A percentile compares a stretch with the other conserved stretches of the same genome.
Conservation (phyloP, 2,888 invertebrate species). For the Amphipoea oculea region DNA sequence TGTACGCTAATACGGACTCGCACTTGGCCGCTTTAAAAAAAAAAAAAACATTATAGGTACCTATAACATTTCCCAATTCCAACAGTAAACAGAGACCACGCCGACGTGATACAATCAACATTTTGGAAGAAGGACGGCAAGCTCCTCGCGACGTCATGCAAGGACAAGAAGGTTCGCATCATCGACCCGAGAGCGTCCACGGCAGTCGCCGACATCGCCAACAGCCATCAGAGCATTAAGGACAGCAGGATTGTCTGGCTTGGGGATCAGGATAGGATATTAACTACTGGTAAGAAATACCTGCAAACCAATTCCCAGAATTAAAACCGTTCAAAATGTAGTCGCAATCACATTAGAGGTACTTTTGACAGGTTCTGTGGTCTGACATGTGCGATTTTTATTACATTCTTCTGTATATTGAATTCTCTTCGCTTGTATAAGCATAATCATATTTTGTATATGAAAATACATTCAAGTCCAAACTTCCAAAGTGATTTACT, state of each 20-base stretch:
- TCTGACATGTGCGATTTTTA: too few relatives aligned
- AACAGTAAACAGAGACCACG: conserved; percentile 92
- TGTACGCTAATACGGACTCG: background rate
- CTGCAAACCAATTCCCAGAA: background rate
- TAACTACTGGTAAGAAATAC: conserved; percentile 93
- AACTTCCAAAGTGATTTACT: too few relatives aligned
- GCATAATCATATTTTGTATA: too few relatives aligned
- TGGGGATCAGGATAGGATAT: conserved; percentile 94
- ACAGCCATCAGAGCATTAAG: conserved; percentile 97
- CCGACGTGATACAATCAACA: conserved; percentile 96
- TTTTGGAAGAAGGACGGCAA: conserved; percentile 97
- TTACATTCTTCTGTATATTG: too few relatives aligned
- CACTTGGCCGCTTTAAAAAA: background rate
- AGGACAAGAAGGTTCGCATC: conserved; percentile 97
- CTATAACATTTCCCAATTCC: background rate
- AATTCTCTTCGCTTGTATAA: too few relatives aligned
- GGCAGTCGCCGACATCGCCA: conserved; percentile 91
- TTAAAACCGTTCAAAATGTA: too few relatives aligned
- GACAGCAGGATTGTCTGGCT: conserved; percentile 98
- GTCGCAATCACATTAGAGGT: too few relatives aligned
- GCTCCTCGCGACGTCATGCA: conserved; percentile 95
- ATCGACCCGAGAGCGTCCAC: conserved; percentile 94
- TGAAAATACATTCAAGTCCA: too few relatives aligned
- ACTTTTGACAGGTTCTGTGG: too few relatives aligned
- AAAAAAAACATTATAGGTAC: background rate